Conservation (phyloP, 1,140 invertebrate species). For the Brachionus paranguensis region DNA sequence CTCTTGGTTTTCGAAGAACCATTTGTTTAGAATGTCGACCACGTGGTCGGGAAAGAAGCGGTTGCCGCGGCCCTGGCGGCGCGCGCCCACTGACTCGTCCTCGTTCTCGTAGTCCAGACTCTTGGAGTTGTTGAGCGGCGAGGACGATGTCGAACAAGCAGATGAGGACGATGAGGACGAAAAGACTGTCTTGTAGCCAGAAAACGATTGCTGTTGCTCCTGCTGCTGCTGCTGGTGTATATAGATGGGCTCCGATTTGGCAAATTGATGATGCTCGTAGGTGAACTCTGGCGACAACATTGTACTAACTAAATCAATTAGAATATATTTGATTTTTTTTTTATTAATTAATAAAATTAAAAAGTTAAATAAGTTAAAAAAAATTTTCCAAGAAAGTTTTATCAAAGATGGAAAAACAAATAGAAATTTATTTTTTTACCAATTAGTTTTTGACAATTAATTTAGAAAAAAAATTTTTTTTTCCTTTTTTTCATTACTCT, state of each 20-base stretch:
- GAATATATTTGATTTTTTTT: background rate
- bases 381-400: no score
- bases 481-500: no score
- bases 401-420: no score
- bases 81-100: background rate
- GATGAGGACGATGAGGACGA: background rate
- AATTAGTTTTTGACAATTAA: no score
- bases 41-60: slow-evolving; percentile 20
- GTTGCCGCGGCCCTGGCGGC: background rate
- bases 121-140: background rate
- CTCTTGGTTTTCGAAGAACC: slow-evolving; percentile 33
- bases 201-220: no score
- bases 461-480: no score
- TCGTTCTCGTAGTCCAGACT: background rate
- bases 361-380: no score
- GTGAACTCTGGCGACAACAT: background rate
- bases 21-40: slow-evolving; percentile 27
- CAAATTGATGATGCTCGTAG: background rate
- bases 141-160: background rate
- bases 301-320: background rate
- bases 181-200: background rate
- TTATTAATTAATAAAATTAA: no score
- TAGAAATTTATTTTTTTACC: no score
- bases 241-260: background rate
- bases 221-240: background rate